phyloP scores from a whole-genome alignment of 35 echinoderm and acorn worm species.

The Hemicentrotus pulcherrimus region DNA sequence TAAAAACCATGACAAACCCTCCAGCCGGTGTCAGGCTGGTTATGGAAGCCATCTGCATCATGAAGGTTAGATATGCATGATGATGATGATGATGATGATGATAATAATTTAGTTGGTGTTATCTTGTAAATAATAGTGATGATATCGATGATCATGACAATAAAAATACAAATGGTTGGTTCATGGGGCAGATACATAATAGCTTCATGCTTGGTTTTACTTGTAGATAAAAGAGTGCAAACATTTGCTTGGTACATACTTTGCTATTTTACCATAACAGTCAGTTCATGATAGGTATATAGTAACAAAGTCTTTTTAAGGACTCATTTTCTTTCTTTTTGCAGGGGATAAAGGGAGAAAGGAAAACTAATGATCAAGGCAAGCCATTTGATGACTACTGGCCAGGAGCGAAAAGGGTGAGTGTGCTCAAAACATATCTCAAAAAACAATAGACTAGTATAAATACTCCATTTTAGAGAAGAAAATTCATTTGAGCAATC shows the following conservation, averaged over 20 bases:
- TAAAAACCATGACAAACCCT: conserved; percentile 89
- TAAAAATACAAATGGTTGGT: too few species aligned
- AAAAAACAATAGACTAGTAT: too few species aligned
- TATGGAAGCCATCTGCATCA: conserved; percentile 97
- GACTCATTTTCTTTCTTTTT: background rate
- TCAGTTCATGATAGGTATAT: too few species aligned
- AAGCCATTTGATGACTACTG: conserved; percentile 90
- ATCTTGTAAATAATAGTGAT: background rate
- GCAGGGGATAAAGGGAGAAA: conserved; percentile 94
- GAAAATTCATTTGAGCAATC: too few species aligned
- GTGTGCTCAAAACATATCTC: background rate
- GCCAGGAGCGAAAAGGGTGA: conserved; percentile 92
- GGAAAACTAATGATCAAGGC: conserved; percentile 89
- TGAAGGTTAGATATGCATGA: conserved; percentile 71
- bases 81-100: conserved; percentile 28
- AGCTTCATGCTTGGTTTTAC: too few species aligned
- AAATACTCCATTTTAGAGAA: too few species aligned
- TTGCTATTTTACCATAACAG: too few species aligned
- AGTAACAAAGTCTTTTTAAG: too few species aligned
- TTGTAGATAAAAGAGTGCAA: too few species aligned
- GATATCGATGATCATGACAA: background rate
- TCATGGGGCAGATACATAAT: too few species aligned
- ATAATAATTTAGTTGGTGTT: background rate
- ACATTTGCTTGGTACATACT: too few species aligned
- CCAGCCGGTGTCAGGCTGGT: conserved; percentile 89